phyloP scores from a whole-genome alignment of 2,113 vertebrate genomes.

The Genyomyrus donnyi region DNA sequence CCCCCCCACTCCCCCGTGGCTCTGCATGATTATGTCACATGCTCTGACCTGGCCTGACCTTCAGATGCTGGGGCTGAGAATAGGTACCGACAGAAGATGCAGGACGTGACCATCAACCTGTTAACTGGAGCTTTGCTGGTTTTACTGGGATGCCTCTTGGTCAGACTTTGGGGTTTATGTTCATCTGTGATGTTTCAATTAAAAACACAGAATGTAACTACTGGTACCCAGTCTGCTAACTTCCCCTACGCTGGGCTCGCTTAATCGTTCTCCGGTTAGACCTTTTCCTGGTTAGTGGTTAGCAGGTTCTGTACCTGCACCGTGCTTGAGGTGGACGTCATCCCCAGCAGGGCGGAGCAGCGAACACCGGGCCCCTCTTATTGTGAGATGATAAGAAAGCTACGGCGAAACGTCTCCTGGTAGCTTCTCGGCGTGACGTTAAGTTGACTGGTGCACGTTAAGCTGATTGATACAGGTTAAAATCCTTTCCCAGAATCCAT shows the following conservation, averaged over 20 bases:
- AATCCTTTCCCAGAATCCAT: slow-evolving; percentile 1
- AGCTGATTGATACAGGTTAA: background rate
- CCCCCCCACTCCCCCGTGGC: background rate
- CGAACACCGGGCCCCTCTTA: background rate
- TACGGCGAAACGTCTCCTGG: background rate
- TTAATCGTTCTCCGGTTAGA: background rate
- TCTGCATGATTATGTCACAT: slow-evolving; percentile 12
- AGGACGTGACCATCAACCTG: background rate
- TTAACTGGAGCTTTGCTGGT: background rate
- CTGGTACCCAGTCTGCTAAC: background rate
- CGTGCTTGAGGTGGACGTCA: background rate
- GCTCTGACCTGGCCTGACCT: slow-evolving; percentile 12
- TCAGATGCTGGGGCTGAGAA: background rate
- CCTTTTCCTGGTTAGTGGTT: background rate
- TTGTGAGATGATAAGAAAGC: background rate
- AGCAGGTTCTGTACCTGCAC: background rate
- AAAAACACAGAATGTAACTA: background rate
- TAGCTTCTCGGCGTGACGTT: background rate
- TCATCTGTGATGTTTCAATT: background rate
- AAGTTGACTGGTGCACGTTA: background rate
- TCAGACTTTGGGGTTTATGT: background rate
- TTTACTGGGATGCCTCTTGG: background rate
- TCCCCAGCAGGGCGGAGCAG: background rate
- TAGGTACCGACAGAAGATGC: background rate
- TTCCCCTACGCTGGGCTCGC: background rate